Conservation (phyloP, 2,113 vertebrate genomes). For the Gymnorhina tibicen region DNA sequence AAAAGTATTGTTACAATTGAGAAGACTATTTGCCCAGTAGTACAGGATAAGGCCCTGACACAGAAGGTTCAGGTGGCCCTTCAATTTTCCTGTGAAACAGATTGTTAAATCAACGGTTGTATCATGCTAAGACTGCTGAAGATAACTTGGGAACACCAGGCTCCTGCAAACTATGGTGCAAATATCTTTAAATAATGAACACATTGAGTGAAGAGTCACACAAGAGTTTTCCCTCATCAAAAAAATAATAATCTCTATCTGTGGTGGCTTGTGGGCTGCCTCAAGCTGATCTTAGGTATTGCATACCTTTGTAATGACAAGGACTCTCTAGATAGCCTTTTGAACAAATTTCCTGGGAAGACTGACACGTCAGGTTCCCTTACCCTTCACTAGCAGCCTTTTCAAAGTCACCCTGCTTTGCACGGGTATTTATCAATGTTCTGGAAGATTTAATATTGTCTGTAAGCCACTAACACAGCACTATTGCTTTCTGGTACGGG, state of each 20-base stretch:
- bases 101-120: background rate
- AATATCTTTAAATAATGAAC: background rate
- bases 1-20: background rate
- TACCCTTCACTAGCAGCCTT: background rate
- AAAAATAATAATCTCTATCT: background rate
- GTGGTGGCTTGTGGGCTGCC: background rate
- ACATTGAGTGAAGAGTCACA: background rate
- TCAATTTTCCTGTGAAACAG: background rate
- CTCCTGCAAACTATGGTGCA: background rate
- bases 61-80: background rate
- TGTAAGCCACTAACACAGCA: background rate
- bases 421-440: background rate
- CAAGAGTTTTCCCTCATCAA: background rate
- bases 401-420: background rate
- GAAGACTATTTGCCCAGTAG: background rate
- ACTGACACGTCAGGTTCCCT: background rate
- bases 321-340: background rate
- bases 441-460: background rate
- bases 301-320: background rate
- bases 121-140: background rate
- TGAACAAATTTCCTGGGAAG: background rate
- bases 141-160: background rate
- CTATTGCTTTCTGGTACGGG: slow-evolving; percentile 6
- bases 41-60: background rate
- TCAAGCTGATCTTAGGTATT: background rate